Base-by-base conservation (phyloP, 64 coral and sea anemone species). In the Pocillopora damicornis region DNA sequence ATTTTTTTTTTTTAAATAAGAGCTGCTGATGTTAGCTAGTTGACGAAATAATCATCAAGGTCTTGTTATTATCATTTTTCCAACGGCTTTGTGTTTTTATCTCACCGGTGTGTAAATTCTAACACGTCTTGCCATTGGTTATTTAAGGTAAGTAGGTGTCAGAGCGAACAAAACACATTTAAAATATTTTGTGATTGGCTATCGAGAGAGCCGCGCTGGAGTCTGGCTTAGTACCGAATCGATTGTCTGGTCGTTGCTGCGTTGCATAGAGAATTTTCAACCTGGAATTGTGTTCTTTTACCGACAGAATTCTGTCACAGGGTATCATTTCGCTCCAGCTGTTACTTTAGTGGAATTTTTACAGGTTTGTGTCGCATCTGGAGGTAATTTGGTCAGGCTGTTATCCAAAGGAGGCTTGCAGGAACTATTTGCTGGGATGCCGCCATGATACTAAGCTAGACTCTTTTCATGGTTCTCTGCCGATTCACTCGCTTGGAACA, bases 211-310 rank as follows among this genome's bases (percentile, higher is more conserved):
- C 68, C 57, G 64, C 26, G 81, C 69, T 72, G 15, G 63, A 35
- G 64, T 72, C 81, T 82, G 63, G n/a, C 13, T 38, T 11, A 37
- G 63, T 37, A 13, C 16, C 26, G 66, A 72, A 85, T 73, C 51
- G 81, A 85, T 85, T 85, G 81, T 85, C 65, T 85, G 37, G 20
- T 42, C 63, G 81, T 85, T 69, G 71, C 37, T 85, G 81, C 81
- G 81, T 85, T 73, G 81, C 81, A 73, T n/a, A 56, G 37, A 1
- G 67, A 71, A n/a, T 71, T 71, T 20, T 23, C 42, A 73, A 11
- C 11, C 45, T 85, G 37, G 51, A 57, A 85, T 85, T 85, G 20
- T 23, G 2, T 73, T 72, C 20, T 3, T 45, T 85, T 58, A n/a
- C 58, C 37, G 22, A 42, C 58, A 37, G 38, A 85, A 38, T 73